Conservation (phyloP, 2,113 vertebrate species). For the Tylochromis polylepis region DNA sequence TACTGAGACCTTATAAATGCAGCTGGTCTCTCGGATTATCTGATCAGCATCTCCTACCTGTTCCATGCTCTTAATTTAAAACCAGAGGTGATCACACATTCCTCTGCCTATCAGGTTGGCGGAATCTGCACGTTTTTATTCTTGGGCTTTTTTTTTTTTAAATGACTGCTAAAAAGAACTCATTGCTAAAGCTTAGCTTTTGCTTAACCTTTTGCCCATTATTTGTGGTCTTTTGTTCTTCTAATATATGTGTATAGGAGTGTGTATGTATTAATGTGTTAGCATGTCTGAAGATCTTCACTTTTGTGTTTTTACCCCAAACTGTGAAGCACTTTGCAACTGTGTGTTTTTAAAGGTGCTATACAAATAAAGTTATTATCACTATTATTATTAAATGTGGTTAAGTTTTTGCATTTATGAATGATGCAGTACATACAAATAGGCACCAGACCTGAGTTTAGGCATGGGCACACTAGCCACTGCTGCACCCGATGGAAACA, state of each 20-base stretch:
- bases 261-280: rapidly evolving
- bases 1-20: not conserved
- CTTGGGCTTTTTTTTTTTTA: too few relatives aligned
- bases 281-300: not conserved
- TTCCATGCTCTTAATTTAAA: too few relatives aligned
- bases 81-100: too few relatives aligned
- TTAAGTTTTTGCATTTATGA: not conserved
- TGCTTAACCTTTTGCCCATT: not conserved
- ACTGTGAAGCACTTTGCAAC: not conserved
- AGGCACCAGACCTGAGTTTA: slow-evolving; percentile 55
- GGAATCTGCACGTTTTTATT: too few relatives aligned
- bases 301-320: not conserved
- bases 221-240: not conserved
- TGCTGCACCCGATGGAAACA: slow-evolving; percentile 62
- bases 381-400: not conserved
- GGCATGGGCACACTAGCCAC: slow-evolving; percentile 8
- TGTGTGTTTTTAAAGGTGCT: not conserved
- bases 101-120: too few relatives aligned
- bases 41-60: too few relatives aligned
- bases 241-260: not conserved
- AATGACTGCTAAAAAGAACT: too few relatives aligned
- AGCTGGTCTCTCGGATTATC: not conserved
- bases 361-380: not conserved
- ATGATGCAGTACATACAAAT: not conserved
- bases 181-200: too few relatives aligned